Percentiles rank a stretch among this genome's conserved stretches.
These are phyloP conservation scores for Acanthopleura granulata DNA, from an alignment of 2,888 invertebrate genomes.

Conservation along the genomic window DNA sequence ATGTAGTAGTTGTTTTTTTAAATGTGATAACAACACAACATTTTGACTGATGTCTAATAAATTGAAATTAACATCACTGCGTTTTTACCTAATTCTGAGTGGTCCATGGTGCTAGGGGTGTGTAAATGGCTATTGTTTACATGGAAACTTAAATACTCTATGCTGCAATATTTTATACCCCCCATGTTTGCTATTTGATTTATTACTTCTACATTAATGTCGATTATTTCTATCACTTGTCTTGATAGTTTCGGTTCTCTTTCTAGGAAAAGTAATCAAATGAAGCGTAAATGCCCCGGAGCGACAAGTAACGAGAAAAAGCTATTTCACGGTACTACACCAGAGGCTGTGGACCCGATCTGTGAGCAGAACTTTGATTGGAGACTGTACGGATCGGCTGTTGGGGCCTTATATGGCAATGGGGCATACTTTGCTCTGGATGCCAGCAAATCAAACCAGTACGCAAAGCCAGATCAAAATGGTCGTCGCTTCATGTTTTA, in stretches of 20 bases:
- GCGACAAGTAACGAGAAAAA: slow-evolving; percentile 41
- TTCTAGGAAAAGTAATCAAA: slow-evolving; percentile 33
- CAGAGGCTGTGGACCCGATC: slow-evolving; percentile 37
- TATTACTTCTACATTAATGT: too few relatives aligned
- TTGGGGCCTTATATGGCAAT: slow-evolving; percentile 46
- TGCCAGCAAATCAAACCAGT: slow-evolving; percentile 47
- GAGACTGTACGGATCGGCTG: slow-evolving; percentile 42
- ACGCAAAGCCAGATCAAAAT: slow-evolving; percentile 35
- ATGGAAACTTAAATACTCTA: too few relatives aligned
- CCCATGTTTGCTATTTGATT: too few relatives aligned
- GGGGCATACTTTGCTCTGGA: slow-evolving; percentile 50
- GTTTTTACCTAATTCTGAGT: too few relatives aligned
- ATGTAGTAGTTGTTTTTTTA: too few relatives aligned
- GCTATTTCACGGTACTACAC: slow-evolving; percentile 44
- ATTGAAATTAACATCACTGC: too few relatives aligned
- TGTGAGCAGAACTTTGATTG: slow-evolving; percentile 43
- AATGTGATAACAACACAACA: too few relatives aligned
- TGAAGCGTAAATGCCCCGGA: slow-evolving; percentile 35
- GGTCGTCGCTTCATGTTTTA: slow-evolving; percentile 12
- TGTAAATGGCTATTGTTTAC: too few relatives aligned
- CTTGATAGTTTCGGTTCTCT: neutral
- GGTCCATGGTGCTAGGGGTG: too few relatives aligned
- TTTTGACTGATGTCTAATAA: too few relatives aligned
- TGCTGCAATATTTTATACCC: too few relatives aligned
- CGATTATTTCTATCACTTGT: too few relatives aligned